phyloP scores from a whole-genome alignment of 1,140 invertebrate genomes.

The Atopsyche davidsoni region DNA sequence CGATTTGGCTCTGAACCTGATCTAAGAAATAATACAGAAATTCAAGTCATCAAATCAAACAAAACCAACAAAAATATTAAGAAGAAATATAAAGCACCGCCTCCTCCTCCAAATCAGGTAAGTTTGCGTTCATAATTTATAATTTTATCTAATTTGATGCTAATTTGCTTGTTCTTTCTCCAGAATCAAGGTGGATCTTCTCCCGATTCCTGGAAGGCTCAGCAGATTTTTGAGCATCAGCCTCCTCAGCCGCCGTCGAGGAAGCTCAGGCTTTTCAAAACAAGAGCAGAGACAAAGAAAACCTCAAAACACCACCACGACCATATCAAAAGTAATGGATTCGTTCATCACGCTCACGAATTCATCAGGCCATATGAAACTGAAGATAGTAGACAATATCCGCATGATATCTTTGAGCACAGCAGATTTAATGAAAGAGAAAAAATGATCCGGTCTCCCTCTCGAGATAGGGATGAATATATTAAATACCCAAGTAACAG shows the following conservation, averaged over 20 bases:
- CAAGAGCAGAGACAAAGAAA: conserved; percentile 63
- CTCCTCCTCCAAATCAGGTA: conserved; percentile 41
- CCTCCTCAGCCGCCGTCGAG: conserved; percentile 46
- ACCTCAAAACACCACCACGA: conserved; percentile 27
- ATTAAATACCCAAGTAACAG: conserved; percentile 40
- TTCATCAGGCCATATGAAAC: conserved; percentile 37
- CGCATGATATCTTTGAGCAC: conserved; percentile 39
- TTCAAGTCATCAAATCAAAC: conserved; percentile 24
- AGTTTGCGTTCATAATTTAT: not conserved
- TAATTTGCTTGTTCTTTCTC: conserved; percentile 15
- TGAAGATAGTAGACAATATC: conserved; percentile 39
- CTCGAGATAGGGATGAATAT: conserved; percentile 41
- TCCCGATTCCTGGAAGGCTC: conserved; percentile 44
- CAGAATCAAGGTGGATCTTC: conserved; percentile 46
- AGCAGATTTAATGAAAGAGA: conserved; percentile 33
- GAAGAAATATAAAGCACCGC: conserved; percentile 62
- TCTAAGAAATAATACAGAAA: conserved; percentile 47
- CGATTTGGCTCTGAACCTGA: conserved; percentile 70
- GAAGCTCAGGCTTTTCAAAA: conserved; percentile 62
- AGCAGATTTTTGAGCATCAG: conserved; percentile 26
- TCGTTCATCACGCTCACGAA: conserved; percentile 33
- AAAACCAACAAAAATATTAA: conserved; percentile 45
- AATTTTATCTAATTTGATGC: not conserved
- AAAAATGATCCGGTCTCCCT: conserved; percentile 34
- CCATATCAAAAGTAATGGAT: conserved; percentile 20